Base-by-base conservation (phyloP, 2,797 vertebrate species). In the Micromesistius poutassou region DNA sequence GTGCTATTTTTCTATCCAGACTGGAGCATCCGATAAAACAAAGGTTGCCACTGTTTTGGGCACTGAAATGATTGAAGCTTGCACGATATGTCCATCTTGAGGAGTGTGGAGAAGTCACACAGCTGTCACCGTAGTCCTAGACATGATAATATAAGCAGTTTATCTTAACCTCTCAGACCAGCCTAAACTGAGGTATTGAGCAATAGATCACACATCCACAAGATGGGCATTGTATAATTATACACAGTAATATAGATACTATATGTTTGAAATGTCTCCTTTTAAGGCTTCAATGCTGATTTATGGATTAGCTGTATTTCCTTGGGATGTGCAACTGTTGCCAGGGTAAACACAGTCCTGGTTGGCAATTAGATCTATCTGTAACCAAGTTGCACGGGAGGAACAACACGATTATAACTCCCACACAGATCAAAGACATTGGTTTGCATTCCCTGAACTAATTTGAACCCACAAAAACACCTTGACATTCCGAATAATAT, bases 91-190 rank as follows among this genome's bases (percentile, higher is more conserved):
- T 55, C 50, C 50, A 55, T 70, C 66, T 13, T 9, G 13, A 25
- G 42, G 14, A n/a, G 5, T 3, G 14, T 8, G 72, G 80, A 77
- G 85, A 82, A 83, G 81, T 90, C 91, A 90, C 79, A 68, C 79
- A 83, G 85, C 79, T 82, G 86, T 87, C 87, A 82, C 77, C 81
- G 83, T 83, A 87, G 87, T 83, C 83, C 85, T 76, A 55, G 16
- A 55, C 50, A n/a, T 13, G 3, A 19, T 55, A 55, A 4, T 55
- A 55, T 22, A 19, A 55, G 19, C 50, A 55, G 19, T 55, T 22
- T 55, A 16, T 55, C 5, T 55, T 46, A 46, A 19, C 42, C 42
- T 46, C 13, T 14, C 42, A 46, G 42, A 46, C 42, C 14, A 46
- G n/a, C n/a, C n/a, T n/a, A n/a, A n/a, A n/a, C n/a, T n/a, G n/a